Evolutionary conservation across 2,888 invertebrate species (phyloP).

Genomic region (Thereva nobilitata): DNA sequence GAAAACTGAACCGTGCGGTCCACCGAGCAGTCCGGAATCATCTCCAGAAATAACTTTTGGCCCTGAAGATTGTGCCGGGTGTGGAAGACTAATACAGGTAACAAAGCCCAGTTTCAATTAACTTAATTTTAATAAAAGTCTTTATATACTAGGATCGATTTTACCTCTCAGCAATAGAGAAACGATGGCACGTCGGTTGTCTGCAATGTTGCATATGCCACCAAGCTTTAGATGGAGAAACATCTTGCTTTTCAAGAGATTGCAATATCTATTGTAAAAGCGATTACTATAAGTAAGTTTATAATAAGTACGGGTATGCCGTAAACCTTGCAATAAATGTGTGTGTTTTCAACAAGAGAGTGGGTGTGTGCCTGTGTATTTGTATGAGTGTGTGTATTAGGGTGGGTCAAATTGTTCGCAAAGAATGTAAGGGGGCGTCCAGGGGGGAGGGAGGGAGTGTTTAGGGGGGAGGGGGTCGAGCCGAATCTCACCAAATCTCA

Average conservation of each 20-base stretch:
- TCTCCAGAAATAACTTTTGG: constrained; percentile 54
- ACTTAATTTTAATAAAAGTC: constrained; percentile 4
- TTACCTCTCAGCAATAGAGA: constrained; percentile 88
- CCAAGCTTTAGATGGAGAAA: constrained; percentile 85
- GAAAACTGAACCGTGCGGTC: constrained; percentile 57
- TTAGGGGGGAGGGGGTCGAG: too few species aligned
- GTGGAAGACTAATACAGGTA: constrained; percentile 77
- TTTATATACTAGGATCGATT: constrained; percentile 69
- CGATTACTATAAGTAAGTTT: constrained; percentile 90
- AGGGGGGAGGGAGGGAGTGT: too few species aligned
- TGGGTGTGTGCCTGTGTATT: too few species aligned
- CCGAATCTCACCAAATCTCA: too few species aligned
- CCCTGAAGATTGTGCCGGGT: constrained; percentile 76
- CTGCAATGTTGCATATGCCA: constrained; percentile 90
- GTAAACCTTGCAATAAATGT: too few species aligned
- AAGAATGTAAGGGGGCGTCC: too few species aligned
- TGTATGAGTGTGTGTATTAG: too few species aligned
- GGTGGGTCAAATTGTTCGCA: too few species aligned
- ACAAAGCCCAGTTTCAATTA: background rate
- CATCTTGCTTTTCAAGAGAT: constrained; percentile 89
- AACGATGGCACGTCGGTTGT: constrained; percentile 91
- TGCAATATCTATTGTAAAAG: constrained; percentile 95
- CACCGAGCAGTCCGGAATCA: constrained; percentile 58
- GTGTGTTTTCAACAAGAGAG: too few species aligned
- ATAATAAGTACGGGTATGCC: background rate